Evolutionary conservation across 2,888 invertebrate genomes (phyloP).

Genomic region (Drosophila emarginata): DNA sequence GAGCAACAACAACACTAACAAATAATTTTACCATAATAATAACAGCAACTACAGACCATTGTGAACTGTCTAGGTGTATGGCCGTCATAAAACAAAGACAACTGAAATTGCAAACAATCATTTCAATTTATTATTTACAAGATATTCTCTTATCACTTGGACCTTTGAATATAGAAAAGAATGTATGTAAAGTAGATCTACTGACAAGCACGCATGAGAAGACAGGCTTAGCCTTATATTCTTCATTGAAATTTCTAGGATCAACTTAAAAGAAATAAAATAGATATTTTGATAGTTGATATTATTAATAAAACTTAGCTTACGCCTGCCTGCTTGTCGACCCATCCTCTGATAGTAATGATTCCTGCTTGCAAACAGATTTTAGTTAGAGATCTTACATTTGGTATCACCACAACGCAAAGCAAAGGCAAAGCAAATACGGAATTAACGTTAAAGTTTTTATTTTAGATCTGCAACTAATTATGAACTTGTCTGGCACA

Average conservation of each 20-base stretch:
- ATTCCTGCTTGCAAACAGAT: slow-evolving; percentile 6
- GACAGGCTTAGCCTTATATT: background rate
- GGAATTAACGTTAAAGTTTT: slow-evolving; percentile 18
- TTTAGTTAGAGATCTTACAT: slow-evolving; percentile 22
- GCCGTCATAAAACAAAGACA: slow-evolving; percentile 14
- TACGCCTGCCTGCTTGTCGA: slow-evolving; percentile 15
- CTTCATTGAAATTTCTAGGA: slow-evolving; percentile 53
- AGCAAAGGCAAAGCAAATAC: slow-evolving; percentile 41
- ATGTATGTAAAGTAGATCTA: background rate
- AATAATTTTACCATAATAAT: slow-evolving; percentile 32
- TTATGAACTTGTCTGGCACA: slow-evolving; percentile 23
- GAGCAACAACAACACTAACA: slow-evolving; percentile 24
- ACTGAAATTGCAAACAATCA: background rate
- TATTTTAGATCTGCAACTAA: background rate
- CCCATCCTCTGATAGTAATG: background rate
- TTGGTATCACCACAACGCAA: slow-evolving; percentile 18
- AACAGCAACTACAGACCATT: slow-evolving; percentile 42
- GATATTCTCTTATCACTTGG: background rate
- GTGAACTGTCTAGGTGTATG: slow-evolving; percentile 38
- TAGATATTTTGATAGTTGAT: too few species aligned
- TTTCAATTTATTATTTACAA: background rate
- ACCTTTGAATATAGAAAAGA: background rate
- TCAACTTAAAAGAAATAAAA: slow-evolving; percentile 9
- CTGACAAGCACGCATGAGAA: background rate
- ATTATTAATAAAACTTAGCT: slow-evolving; percentile 30